Evolutionary conservation across 1,140 invertebrate species (phyloP).

Genomic region (Periplaneta americana): DNA sequence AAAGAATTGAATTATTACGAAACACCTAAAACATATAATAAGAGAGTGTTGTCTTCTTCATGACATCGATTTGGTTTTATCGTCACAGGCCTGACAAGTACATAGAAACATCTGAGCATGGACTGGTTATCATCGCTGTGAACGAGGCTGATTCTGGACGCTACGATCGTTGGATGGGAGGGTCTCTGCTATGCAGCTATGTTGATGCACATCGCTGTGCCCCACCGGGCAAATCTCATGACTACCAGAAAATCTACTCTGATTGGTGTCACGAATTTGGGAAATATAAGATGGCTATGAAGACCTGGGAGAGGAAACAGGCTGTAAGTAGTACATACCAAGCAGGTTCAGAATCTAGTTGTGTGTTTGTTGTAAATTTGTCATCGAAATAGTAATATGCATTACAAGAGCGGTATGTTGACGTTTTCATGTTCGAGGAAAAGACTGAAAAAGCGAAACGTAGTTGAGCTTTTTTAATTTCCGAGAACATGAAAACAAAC

Average conservation of each 20-base stretch:
- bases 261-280: constrained; percentile 97
- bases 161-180: constrained; percentile 87
- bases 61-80: too few relatives aligned
- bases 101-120: constrained; percentile 87
- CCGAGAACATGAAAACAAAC: too few relatives aligned
- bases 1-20: too few relatives aligned
- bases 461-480: too few relatives aligned
- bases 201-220: constrained; percentile 86
- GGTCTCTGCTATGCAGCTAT: constrained; percentile 80
- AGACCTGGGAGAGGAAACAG: constrained; percentile 90
- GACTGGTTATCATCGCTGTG: constrained; percentile 83
- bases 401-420: too few relatives aligned
- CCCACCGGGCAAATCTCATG: constrained; percentile 80
- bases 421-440: too few relatives aligned
- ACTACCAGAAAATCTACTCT: constrained; percentile 93
- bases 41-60: too few relatives aligned
- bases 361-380: too few relatives aligned
- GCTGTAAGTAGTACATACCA: constrained; percentile 81
- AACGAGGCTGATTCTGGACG: constrained; percentile 83
- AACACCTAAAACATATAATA: too few relatives aligned
- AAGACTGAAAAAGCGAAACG: too few relatives aligned
- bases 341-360: too few relatives aligned
- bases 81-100: constrained; percentile 75
- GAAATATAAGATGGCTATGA: constrained; percentile 93
- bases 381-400: too few relatives aligned